These are phyloP conservation scores for Agonum fuliginosum DNA, from an alignment of 2,888 invertebrate species.

Conservation along the genomic window DNA sequence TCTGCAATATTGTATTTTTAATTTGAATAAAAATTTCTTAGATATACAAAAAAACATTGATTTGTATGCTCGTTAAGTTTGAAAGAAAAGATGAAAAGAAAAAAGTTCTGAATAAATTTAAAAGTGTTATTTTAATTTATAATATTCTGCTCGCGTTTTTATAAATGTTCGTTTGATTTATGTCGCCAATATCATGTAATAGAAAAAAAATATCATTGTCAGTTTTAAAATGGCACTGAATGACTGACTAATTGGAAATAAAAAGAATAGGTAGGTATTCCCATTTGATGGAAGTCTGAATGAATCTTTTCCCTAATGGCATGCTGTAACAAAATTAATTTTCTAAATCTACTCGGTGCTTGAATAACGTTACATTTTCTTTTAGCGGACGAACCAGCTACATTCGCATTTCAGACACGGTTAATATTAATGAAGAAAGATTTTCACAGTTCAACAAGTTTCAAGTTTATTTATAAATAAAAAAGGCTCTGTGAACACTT, in stretches of 20 bases:
- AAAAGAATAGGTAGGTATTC: constrained; percentile 20
- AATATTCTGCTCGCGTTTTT: too few species aligned
- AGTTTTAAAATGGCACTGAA: constrained; percentile 7
- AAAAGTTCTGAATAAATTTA: not conserved
- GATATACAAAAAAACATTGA: too few species aligned
- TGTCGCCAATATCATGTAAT: not conserved
- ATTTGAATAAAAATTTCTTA: constrained; percentile 4
- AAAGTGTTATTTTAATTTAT: not conserved
- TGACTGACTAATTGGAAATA: constrained; percentile 34
- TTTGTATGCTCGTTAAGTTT: too few species aligned
- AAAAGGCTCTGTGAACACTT: not conserved
- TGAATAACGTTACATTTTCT: constrained; percentile 20
- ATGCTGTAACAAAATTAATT: constrained; percentile 48
- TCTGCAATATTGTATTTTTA: constrained; percentile 12
- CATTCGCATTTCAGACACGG: not conserved
- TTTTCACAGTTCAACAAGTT: constrained; percentile 30
- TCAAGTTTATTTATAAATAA: constrained; percentile 9
- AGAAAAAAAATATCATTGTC: constrained; percentile 4
- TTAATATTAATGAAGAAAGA: constrained; percentile 24
- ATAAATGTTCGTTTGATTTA: not conserved
- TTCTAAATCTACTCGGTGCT: constrained; percentile 20
- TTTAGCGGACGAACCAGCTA: constrained; percentile 5
- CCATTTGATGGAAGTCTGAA: constrained; percentile 7
- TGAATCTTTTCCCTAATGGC: constrained; percentile 36
- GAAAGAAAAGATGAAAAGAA: too few species aligned